Percentiles rank a stretch among this genome's conserved stretches.
Evolutionary conservation across 2,797 vertebrate species (phyloP).

Genomic region (Poecilia picta): DNA sequence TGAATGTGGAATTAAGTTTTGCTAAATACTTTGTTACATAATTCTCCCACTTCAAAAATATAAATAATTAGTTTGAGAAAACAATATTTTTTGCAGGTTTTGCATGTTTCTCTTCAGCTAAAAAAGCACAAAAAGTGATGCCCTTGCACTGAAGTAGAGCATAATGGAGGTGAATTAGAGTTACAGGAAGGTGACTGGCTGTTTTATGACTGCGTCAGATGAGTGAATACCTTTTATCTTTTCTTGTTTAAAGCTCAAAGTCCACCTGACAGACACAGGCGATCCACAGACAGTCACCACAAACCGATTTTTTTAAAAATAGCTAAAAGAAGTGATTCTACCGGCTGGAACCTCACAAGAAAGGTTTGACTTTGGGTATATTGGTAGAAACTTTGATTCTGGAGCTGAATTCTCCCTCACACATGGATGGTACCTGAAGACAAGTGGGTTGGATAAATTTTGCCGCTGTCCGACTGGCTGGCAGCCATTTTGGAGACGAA

Average conservation of each 20-base stretch:
- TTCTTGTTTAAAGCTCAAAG: slow-evolving; percentile 80
- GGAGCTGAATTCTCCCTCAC: not conserved
- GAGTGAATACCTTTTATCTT: slow-evolving; percentile 55
- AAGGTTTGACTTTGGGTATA: not conserved
- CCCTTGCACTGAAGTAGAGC: not conserved
- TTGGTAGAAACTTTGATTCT: not conserved
- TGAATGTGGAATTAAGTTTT: not conserved
- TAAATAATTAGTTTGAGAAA: not conserved
- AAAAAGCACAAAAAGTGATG: not conserved
- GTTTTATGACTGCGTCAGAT: slow-evolving; percentile 56
- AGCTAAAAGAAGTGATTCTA: not conserved
- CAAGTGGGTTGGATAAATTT: slow-evolving; percentile 1
- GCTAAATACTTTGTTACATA: not conserved
- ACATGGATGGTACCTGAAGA: slow-evolving; percentile 74
- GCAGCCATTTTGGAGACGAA: slow-evolving; percentile 61
- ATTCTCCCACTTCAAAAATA: not conserved
- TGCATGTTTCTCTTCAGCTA: not conserved
- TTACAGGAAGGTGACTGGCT: slow-evolving; percentile 7
- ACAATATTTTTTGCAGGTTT: not conserved
- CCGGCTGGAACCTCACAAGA: not conserved
- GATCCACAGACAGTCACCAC: slow-evolving; percentile 2
- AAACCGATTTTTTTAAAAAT: not conserved
- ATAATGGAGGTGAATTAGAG: not conserved
- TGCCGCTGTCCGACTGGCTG: slow-evolving; percentile 9
- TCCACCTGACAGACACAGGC: slow-evolving; percentile 59